These are phyloP conservation scores for Eristalinus aeneus DNA, from an alignment of 2,888 invertebrate species.

Conservation along the genomic window DNA sequence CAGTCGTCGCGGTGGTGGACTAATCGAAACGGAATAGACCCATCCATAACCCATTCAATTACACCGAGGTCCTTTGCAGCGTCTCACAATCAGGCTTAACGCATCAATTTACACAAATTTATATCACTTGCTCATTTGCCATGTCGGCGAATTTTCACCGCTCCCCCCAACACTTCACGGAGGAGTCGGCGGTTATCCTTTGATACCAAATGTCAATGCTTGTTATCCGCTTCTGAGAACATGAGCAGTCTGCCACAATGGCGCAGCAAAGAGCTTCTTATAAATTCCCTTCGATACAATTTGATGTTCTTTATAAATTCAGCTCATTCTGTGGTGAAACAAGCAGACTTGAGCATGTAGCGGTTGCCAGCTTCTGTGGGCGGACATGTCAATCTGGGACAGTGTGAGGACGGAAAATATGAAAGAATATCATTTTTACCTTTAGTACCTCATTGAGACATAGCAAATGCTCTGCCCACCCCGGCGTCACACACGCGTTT, in stretches of 20 bases:
- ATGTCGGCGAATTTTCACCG: constrained; percentile 50
- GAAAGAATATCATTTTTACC: constrained; percentile 57
- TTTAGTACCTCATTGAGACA: constrained; percentile 48
- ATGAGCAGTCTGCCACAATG: constrained; percentile 10
- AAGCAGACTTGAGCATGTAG: constrained; percentile 4
- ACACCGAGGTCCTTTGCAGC: constrained; percentile 41
- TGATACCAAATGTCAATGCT: constrained; percentile 63
- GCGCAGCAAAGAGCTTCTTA: constrained; percentile 18
- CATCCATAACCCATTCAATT: constrained; percentile 65
- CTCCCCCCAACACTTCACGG: neutral
- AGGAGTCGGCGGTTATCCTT: constrained; percentile 2
- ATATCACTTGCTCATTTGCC: constrained; percentile 64
- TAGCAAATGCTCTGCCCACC: neutral
- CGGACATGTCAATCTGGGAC: constrained; percentile 44
- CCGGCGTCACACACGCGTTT: constrained; percentile 38
- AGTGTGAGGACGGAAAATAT: constrained; percentile 11
- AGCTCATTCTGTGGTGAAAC: constrained; percentile 42
- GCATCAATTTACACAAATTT: constrained; percentile 70
- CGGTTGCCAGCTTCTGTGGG: constrained; percentile 32
- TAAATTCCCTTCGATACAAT: constrained; percentile 42
- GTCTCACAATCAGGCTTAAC: constrained; percentile 46
- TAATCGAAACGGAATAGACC: constrained; percentile 57
- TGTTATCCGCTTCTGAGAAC: constrained; percentile 46
- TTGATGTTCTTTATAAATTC: constrained; percentile 62
- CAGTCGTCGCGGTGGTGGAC: constrained; percentile 19